Base-by-base conservation (phyloP, 2,113 vertebrate genomes). In the Cricetomys ansorgei region DNA sequence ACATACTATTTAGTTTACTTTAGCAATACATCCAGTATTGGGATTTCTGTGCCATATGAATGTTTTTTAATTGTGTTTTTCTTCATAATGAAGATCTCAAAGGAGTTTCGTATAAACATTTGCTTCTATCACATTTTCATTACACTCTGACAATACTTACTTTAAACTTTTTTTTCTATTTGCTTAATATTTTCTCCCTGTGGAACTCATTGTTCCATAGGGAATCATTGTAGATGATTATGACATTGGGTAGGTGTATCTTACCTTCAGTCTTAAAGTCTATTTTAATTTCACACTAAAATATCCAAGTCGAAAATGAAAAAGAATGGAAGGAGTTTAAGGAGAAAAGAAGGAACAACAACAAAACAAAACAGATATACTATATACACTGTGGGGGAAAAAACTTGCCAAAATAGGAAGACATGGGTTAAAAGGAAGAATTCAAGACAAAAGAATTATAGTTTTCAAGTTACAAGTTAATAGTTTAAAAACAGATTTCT, bases 211-310 rank as follows among this genome's bases (percentile, higher is more conserved):
- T 59, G 55, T n/a, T 91, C 43, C 27, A n/a, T n/a, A n/a, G n/a
- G n/a, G n/a, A n/a, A n/a, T n/a, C n/a, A n/a, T n/a, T n/a, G n/a
- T n/a, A 34, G 34, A 69, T 43, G 73, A 45, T 3, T 73, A 80
- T 34, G 27, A 83, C 23, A 87, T 57, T 57, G 48, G 72, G 10
- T 48, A 19, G 27, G 2, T n/a, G 4, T 64, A 37, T 50, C 43
- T 13, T 83, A 55, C 31, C 37, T 88, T 84, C 62, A 72, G 75
- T 91, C 57, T 45, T 62, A 91, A 37, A 25, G 15, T 67, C 62
- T 50, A 88, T 76, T 62, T 96, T 94, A 45, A 75, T 75, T 81
- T 93, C 40, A 75, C 55, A 88, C 67, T 69, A 45, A 65, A 72
- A 81, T 19, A 25, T 23, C 67, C 90, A 88, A 55, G 45, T 67